Conservation (phyloP, 2,113 vertebrate species). For the Callospermophilus lateralis region DNA sequence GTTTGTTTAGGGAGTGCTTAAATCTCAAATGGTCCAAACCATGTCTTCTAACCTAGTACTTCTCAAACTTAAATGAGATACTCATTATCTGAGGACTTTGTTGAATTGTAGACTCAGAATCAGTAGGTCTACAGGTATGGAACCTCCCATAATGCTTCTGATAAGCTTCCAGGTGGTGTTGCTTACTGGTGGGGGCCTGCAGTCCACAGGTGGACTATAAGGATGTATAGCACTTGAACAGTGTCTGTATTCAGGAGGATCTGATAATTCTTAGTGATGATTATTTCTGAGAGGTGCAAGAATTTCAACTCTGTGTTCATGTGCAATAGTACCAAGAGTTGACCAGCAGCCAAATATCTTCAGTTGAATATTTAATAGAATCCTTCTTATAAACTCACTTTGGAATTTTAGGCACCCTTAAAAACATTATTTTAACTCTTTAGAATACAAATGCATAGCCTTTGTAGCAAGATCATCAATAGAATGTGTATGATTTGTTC, state of each 20-base stretch:
- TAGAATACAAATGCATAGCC: background rate
- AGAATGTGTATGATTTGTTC: background rate
- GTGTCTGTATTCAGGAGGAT: background rate
- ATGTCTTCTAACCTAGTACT: background rate
- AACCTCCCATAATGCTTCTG: background rate
- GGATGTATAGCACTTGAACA: background rate
- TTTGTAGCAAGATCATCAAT: background rate
- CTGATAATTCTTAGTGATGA: background rate
- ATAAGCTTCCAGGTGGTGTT: background rate
- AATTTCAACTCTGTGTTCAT: background rate
- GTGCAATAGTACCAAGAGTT: background rate
- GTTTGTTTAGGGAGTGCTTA: background rate
- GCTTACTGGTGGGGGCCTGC: background rate
- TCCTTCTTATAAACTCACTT: background rate
- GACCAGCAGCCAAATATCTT: background rate
- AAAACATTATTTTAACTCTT: background rate
- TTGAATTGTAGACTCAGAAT: background rate
- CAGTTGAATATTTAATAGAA: background rate
- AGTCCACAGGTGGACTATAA: background rate
- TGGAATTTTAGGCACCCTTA: background rate
- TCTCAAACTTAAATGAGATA: background rate
- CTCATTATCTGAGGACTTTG: background rate
- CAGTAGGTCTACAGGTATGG: background rate
- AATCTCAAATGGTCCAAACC: conserved; percentile 15
- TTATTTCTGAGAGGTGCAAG: background rate